Percentiles rank a stretch among this genome's conserved stretches.
Evolutionary conservation across 2,888 invertebrate species (phyloP).

Genomic region (Oscheius myriophilus): DNA sequence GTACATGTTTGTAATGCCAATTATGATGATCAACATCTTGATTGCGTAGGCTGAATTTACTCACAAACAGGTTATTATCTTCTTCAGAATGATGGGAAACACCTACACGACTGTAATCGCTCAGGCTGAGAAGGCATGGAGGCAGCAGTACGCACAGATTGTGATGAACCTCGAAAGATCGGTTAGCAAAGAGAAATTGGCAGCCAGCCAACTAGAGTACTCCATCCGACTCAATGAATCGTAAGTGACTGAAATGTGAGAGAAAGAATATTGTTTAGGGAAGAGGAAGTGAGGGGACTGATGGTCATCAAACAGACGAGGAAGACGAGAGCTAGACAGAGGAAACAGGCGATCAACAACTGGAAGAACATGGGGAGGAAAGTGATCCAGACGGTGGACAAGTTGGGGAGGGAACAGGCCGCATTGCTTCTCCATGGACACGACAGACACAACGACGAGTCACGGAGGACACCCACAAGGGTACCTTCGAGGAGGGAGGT

Average conservation of each 20-base stretch:
- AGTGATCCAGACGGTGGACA: slow-evolving; percentile 65
- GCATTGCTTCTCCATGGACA: slow-evolving; percentile 65
- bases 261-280: slow-evolving; percentile 3
- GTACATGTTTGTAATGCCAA: slow-evolving; percentile 97
- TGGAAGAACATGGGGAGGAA: slow-evolving; percentile 84
- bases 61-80: slow-evolving; percentile 55
- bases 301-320: slow-evolving; percentile 97
- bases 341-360: slow-evolving; percentile 92
- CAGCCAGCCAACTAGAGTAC: slow-evolving; percentile 91
- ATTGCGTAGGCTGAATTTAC: not conserved
- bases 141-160: slow-evolving; percentile 99
- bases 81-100: slow-evolving; percentile 99
- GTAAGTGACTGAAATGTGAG: not conserved
- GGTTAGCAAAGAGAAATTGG: slow-evolving; percentile 87
- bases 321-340: slow-evolving; percentile 92
- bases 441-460: slow-evolving; percentile 51
- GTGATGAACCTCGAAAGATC: slow-evolving; percentile 94
- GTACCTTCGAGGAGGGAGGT: slow-evolving; percentile 21
- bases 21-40: slow-evolving; percentile 87
- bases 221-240: slow-evolving; percentile 77
- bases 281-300: slow-evolving; percentile 77
- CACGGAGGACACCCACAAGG: slow-evolving; percentile 17
- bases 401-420: slow-evolving; percentile 65
- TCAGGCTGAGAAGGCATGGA: slow-evolving; percentile 98
- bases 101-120: slow-evolving; percentile 97